Conservation (phyloP, 2,888 invertebrate species). For the Malthinus flaveolus region DNA sequence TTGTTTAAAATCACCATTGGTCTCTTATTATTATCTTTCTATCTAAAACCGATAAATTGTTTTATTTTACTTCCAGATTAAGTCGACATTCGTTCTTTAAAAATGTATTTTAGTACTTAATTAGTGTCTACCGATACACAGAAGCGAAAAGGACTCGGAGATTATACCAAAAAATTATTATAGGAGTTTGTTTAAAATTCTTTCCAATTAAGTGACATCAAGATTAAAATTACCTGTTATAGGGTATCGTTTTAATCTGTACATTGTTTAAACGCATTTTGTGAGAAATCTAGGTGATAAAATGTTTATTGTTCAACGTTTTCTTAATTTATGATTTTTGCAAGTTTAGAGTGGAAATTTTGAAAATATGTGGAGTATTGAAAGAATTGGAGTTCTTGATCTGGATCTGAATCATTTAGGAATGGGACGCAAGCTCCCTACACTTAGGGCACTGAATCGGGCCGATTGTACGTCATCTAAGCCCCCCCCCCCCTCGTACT, state of each 20-base stretch:
- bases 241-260: slow-evolving; percentile 11
- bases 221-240: slow-evolving; percentile 3
- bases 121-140: slow-evolving; percentile 35
- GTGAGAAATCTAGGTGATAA: slow-evolving; percentile 13
- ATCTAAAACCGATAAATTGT: slow-evolving; percentile 39
- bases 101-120: slow-evolving; percentile 40
- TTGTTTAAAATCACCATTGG: slow-evolving; percentile 43
- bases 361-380: too few species aligned
- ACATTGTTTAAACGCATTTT: slow-evolving; percentile 24
- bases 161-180: background rate
- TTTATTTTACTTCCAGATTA: slow-evolving; percentile 27
- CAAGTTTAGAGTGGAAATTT: too few species aligned
- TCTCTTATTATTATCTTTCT: slow-evolving; percentile 38
- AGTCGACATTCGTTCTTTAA: slow-evolving; percentile 27
- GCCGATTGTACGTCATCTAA: too few species aligned
- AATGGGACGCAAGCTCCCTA: too few species aligned
- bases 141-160: slow-evolving; percentile 7
- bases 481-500: too few species aligned
- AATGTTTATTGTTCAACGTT: too few species aligned
- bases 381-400: too few species aligned
- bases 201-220: slow-evolving; percentile 23
- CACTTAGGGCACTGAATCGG: too few species aligned
- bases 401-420: too few species aligned
- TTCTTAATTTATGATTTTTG: too few species aligned
- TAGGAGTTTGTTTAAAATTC: background rate